Conservation (phyloP, 2,113 vertebrate genomes). For the Toxotes chatareus region DNA sequence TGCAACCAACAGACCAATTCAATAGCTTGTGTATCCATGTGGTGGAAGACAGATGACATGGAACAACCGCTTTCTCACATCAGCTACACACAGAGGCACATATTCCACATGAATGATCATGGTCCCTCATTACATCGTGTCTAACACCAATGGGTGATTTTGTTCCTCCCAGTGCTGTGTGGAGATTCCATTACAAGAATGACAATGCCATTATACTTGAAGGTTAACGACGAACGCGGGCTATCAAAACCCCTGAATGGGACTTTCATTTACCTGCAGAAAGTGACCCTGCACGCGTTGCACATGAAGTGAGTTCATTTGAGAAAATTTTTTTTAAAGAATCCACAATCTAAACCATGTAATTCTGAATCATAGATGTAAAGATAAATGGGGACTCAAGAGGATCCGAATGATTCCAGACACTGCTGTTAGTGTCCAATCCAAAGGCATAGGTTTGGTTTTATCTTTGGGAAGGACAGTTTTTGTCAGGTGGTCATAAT, state of each 20-base stretch:
- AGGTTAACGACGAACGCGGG: conserved; percentile 53
- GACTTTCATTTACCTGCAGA: conserved; percentile 51
- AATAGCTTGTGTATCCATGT: conserved; percentile 29
- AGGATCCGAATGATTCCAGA: not conserved
- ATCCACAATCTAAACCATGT: not conserved
- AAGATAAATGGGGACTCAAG: not conserved
- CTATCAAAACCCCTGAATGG: conserved; percentile 40
- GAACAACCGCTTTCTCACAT: conserved; percentile 11
- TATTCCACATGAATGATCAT: conserved; percentile 34
- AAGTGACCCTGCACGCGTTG: conserved; percentile 24
- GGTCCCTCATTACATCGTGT: conserved; percentile 22
- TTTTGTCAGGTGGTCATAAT: no score
- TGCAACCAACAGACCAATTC: conserved; percentile 18
- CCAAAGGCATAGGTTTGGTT: no score
- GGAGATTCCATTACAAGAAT: conserved; percentile 50
- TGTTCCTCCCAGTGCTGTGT: conserved; percentile 12
- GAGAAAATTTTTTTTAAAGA: not conserved
- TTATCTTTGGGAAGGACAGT: no score
- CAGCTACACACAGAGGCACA: conserved; percentile 10
- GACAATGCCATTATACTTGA: conserved; percentile 51
- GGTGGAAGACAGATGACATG: conserved; percentile 41
- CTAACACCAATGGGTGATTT: conserved; percentile 48
- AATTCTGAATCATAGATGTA: conserved; percentile 22
- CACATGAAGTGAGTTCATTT: conserved; percentile 17
- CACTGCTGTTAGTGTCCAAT: not conserved